Evolutionary conservation across 2,113 vertebrate genomes (phyloP).

Genomic region (Crotophaga sulcirostris): DNA sequence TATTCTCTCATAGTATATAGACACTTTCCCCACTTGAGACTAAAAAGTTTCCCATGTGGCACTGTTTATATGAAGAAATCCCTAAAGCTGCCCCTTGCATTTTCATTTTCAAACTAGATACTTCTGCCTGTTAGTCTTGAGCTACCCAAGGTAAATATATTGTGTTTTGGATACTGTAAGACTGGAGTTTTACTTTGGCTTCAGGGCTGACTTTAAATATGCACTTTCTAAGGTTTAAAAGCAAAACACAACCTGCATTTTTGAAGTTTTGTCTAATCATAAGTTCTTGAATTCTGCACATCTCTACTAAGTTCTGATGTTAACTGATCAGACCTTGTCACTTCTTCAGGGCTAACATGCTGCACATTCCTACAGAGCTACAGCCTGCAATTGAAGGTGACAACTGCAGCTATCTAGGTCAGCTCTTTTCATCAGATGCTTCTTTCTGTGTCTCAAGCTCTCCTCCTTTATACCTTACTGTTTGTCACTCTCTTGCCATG

Average conservation of each 20-base stretch:
- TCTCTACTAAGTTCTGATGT: neutral
- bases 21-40: neutral
- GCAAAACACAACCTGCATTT: neutral
- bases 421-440: neutral
- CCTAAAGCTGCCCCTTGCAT: neutral
- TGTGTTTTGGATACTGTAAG: neutral
- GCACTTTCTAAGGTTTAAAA: neutral
- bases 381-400: neutral
- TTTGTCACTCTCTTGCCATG: neutral
- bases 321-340: neutral
- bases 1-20: neutral
- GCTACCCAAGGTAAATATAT: neutral
- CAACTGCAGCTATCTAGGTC: conserved; percentile 36
- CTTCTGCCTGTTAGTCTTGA: neutral
- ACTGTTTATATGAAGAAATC: neutral
- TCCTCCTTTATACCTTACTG: neutral
- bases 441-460: neutral
- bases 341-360: neutral
- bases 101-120: neutral
- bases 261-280: neutral
- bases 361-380: neutral
- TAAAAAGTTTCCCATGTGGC: neutral
- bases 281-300: neutral
- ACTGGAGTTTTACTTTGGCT: neutral
- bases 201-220: neutral